Evolutionary conservation across 2,888 invertebrate species (phyloP).

Genomic region (Gasteruption jaculator): DNA sequence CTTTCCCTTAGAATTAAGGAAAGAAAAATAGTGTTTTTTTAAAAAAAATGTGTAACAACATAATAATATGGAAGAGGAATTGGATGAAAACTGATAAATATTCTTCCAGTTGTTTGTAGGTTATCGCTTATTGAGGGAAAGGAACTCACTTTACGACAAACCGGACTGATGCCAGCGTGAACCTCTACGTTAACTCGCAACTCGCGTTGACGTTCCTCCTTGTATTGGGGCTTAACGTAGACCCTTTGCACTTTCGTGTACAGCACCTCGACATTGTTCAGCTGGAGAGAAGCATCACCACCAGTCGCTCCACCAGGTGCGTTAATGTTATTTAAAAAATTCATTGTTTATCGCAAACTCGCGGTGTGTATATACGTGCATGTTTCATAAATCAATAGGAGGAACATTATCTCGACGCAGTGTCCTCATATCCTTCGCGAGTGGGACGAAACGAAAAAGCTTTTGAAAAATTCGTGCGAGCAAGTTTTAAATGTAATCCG

Average conservation of each 20-base stretch:
- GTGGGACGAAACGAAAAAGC: too few relatives aligned
- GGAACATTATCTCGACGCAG: too few relatives aligned
- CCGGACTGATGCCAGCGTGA: conserved; percentile 48
- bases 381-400: too few relatives aligned
- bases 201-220: conserved; percentile 48
- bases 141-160: conserved; percentile 44
- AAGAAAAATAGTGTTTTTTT: conserved; percentile 2
- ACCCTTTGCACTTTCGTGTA: conserved; percentile 47
- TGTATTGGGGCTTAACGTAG: conserved; percentile 45
- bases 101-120: too few relatives aligned
- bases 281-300: conserved; percentile 43
- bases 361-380: too few relatives aligned
- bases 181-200: conserved; percentile 47
- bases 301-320: conserved; percentile 31
- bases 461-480: too few relatives aligned
- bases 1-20: conserved; percentile 4
- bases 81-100: too few relatives aligned
- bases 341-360: conserved; percentile 44
- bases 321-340: conserved; percentile 42
- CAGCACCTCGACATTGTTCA: conserved; percentile 47
- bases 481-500: too few relatives aligned
- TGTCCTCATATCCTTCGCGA: too few relatives aligned
- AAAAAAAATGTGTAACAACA: not conserved
- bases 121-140: conserved; percentile 10
- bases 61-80: too few relatives aligned